Conservation (phyloP, 2,888 invertebrate genomes). For the Anaspis maculata region DNA sequence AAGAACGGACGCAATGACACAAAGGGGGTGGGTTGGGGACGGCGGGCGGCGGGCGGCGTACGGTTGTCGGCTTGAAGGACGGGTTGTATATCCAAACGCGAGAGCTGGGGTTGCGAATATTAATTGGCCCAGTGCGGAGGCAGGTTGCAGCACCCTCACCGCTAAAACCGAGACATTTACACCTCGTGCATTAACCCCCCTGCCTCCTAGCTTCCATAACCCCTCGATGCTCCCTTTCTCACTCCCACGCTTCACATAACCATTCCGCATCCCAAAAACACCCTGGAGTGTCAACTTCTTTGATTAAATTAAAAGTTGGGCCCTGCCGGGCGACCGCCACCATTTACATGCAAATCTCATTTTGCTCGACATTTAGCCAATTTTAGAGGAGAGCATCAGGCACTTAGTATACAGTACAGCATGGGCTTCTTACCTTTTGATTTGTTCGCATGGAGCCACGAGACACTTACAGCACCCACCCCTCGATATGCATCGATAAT, state of each 20-base stretch:
- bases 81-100: neutral
- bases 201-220: no score
- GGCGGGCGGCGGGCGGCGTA: no score
- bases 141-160: conserved; percentile 29
- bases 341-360: conserved; percentile 42
- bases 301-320: conserved; percentile 47
- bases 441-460: no score
- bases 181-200: conserved; percentile 39
- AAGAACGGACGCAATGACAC: no score
- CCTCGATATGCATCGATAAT: no score
- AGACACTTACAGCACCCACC: no score
- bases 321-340: conserved; percentile 33
- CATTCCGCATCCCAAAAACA: conserved; percentile 38
- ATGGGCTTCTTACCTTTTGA: no score
- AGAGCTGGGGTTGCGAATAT: conserved; percentile 31
- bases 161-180: conserved; percentile 41
- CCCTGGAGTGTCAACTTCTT: conserved; percentile 44
- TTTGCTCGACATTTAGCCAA: conserved; percentile 40
- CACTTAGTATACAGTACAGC: conserved; percentile 32
- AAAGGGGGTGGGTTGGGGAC: no score
- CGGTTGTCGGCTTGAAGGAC: no score
- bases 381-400: no score
- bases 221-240: no score
- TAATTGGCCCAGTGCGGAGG: conserved; percentile 37
- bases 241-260: conserved; percentile 25